Evolutionary conservation across 2,888 invertebrate species (phyloP).

Genomic region (Coenonympha glycerion): DNA sequence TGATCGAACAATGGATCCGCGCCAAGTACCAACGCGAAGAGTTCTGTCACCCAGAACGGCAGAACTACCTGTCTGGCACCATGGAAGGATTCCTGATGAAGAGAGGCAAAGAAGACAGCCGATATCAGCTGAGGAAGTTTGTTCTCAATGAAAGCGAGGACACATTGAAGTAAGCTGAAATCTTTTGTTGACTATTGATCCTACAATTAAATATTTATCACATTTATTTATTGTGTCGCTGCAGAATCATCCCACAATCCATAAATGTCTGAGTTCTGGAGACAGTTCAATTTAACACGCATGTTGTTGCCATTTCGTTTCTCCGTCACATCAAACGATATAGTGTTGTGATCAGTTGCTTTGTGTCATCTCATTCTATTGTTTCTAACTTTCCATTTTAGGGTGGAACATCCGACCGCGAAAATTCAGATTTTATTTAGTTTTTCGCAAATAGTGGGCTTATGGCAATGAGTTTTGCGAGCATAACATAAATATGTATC

Average conservation of each 20-base stretch:
- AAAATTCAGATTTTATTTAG: no score
- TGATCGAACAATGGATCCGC: constrained; percentile 92
- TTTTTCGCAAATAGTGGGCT: no score
- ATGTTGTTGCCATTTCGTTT: constrained; percentile 16
- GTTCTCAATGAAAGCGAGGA: constrained; percentile 87
- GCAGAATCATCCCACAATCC: constrained; percentile 14
- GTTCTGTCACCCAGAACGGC: constrained; percentile 86
- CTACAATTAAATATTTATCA: background rate
- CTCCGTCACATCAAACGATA: constrained; percentile 17
- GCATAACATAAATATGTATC: no score
- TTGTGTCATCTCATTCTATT: constrained; percentile 21
- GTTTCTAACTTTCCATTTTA: constrained; percentile 17
- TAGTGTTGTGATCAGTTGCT: constrained; percentile 19
- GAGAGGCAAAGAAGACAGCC: constrained; percentile 89
- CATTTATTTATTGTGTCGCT: background rate
- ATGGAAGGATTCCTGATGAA: constrained; percentile 94
- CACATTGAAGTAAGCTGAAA: constrained; percentile 78
- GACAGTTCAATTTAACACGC: constrained; percentile 17
- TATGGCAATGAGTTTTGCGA: no score
- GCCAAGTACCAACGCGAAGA: constrained; percentile 94
- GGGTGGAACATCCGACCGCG: no score
- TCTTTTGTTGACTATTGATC: constrained; percentile 9
- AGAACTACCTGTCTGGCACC: constrained; percentile 84
- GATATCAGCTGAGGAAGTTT: constrained; percentile 89
- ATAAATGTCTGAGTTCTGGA: no score